Percentiles rank a stretch among this genome's conserved stretches.
phyloP scores from a whole-genome alignment of 2,113 vertebrate species.

The Scophthalmus maximus region DNA sequence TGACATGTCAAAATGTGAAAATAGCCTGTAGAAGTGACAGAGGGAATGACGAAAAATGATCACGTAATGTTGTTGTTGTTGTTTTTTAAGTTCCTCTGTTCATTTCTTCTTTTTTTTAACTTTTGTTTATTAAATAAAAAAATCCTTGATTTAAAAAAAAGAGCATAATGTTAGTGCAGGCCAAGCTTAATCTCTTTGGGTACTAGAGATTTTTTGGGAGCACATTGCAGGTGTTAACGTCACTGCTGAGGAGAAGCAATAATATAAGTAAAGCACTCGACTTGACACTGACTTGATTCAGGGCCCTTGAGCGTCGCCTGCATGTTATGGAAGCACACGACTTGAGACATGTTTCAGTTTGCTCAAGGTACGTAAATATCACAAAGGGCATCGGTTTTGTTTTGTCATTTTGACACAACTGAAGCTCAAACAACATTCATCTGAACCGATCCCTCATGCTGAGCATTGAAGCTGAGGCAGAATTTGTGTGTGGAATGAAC shows the following conservation, averaged over 20 bases:
- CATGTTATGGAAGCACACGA: background rate
- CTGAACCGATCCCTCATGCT: constrained; percentile 9
- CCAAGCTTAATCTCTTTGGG: no score
- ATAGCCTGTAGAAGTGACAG: no score
- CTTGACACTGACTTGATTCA: background rate
- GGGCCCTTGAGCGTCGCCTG: background rate
- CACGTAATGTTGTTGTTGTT: no score
- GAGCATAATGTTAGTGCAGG: no score
- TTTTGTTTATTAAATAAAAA: no score
- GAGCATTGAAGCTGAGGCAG: background rate
- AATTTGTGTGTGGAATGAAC: background rate
- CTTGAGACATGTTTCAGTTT: constrained; percentile 40
- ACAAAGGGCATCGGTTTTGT: background rate
- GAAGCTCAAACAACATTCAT: constrained; percentile 61
- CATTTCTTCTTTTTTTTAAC: no score
- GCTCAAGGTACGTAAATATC: constrained; percentile 27
- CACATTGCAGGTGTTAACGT: background rate
- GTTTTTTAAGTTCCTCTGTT: no score
- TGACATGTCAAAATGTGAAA: no score
- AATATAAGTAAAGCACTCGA: background rate
- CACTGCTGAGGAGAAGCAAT: background rate
- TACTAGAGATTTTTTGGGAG: no score
- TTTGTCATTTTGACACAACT: constrained; percentile 35
- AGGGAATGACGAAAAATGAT: no score
- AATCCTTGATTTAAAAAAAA: no score